These are phyloP conservation scores for Lepeophtheirus salmonis DNA, from an alignment of 1,140 invertebrate species.

Conservation along the genomic window DNA sequence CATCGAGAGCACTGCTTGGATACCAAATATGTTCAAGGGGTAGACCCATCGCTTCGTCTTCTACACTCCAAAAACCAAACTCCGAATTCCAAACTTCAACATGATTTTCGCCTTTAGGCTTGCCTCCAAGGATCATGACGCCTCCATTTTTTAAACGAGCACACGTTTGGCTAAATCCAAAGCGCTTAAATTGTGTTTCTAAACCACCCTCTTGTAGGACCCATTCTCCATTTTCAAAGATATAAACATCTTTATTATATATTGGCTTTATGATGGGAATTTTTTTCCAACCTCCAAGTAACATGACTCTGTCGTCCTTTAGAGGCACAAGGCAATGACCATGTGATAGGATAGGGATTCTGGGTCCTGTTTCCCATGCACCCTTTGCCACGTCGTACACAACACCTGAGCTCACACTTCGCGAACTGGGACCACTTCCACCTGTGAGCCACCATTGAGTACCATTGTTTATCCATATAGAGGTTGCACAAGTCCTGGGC, in stretches of 20 bases:
- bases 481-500: not conserved
- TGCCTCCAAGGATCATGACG: not conserved
- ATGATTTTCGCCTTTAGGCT: not conserved
- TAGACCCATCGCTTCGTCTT: not conserved
- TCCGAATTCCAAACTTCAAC: not conserved
- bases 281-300: not conserved
- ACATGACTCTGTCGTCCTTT: not conserved
- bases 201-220: not conserved
- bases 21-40: not conserved
- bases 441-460: not conserved
- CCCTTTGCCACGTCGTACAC: not conserved
- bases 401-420: not conserved
- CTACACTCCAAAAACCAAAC: not conserved
- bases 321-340: not conserved
- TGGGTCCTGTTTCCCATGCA: not conserved
- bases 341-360: not conserved
- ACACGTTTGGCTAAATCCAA: not conserved
- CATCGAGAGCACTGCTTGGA: not conserved
- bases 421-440: not conserved
- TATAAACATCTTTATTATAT: not conserved
- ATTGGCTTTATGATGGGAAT: not conserved
- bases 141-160: not conserved
- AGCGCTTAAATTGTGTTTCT: not conserved
- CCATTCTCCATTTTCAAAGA: not conserved
- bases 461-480: not conserved